Conservation (phyloP, 2,888 invertebrate genomes). For the Prenolepis imparis region DNA sequence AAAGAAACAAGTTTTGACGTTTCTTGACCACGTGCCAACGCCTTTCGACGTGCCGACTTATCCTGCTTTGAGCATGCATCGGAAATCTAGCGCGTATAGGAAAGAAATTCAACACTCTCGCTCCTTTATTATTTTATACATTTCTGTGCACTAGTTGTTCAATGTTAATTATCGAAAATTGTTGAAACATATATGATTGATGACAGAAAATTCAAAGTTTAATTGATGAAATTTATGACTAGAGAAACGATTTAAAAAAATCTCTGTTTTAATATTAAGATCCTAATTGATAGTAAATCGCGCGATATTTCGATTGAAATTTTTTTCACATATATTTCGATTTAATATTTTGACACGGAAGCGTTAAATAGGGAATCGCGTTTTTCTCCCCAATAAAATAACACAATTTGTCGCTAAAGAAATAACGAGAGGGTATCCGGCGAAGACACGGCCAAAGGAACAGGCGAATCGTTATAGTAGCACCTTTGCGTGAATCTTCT, state of each 20-base stretch:
- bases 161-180: background rate
- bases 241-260: background rate
- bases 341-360: slow-evolving; percentile 12
- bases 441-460: slow-evolving; percentile 24
- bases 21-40: slow-evolving; percentile 83
- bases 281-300: background rate
- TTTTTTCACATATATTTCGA: background rate
- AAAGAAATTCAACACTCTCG: background rate
- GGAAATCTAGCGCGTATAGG: slow-evolving; percentile 44
- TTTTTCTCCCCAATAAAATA: slow-evolving; percentile 20
- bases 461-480: slow-evolving; percentile 34
- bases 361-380: slow-evolving; percentile 15
- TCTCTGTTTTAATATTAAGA: background rate
- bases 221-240: background rate
- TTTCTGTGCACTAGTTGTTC: background rate
- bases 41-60: slow-evolving; percentile 71
- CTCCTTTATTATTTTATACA: background rate
- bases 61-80: slow-evolving; percentile 40
- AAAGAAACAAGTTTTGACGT: slow-evolving; percentile 84
- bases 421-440: slow-evolving; percentile 60
- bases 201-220: background rate
- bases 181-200: background rate
- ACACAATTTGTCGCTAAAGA: slow-evolving; percentile 14
- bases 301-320: background rate
- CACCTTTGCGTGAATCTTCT: slow-evolving; percentile 52